Base-by-base conservation (phyloP, 2,797 vertebrate genomes). In the Myiotriccus ornatus region DNA sequence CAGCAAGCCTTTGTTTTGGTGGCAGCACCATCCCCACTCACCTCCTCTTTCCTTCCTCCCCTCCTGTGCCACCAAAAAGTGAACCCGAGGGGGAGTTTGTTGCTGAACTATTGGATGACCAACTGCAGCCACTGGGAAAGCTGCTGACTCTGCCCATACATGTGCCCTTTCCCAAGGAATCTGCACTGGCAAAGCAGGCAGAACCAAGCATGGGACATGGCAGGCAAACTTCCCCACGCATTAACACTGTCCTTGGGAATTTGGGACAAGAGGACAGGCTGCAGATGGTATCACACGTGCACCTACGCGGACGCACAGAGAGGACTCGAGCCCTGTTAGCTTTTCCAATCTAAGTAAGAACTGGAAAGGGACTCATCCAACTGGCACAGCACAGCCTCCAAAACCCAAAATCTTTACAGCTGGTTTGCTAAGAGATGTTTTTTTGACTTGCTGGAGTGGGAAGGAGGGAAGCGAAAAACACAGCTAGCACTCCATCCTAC, bases 391-490 rank as follows among this genome's bases (percentile, higher is more conserved):
- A 69, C 0, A 67, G 73, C 27, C 74, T 92, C 68, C 67, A 53
- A 79, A 93, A 70, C n/a, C 55, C 57, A 76, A 71, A 85, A 62
- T 49, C 83, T 79, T 90, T 50, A 86, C 91, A 95, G 89, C 67
- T 95, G 89, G 35, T 56, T 91, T 65, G 79, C 87, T 32, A 59
- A 49, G 73, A 90, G 39, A n/a, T n/a, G 27, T 87, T 91, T 86
- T 90, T 82, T 56, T 71, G 55, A 93, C 68, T 73, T 73, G 71
- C 30, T 63, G 44, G 74, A 94, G 90, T 89, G 49, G 81, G 93
- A 93, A 96, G 94, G 69, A 95, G 46, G 79, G 34, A 92, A 84
- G 76, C 88, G 56, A 85, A 92, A 89, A 85, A 62, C 44, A 95
- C 35, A 92, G 71, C 67, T 90, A 94, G 89, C 2, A 0, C 60